These are phyloP conservation scores for Eupithecia exiguata DNA, from an alignment of 2,888 invertebrate genomes.

Conservation along the genomic window DNA sequence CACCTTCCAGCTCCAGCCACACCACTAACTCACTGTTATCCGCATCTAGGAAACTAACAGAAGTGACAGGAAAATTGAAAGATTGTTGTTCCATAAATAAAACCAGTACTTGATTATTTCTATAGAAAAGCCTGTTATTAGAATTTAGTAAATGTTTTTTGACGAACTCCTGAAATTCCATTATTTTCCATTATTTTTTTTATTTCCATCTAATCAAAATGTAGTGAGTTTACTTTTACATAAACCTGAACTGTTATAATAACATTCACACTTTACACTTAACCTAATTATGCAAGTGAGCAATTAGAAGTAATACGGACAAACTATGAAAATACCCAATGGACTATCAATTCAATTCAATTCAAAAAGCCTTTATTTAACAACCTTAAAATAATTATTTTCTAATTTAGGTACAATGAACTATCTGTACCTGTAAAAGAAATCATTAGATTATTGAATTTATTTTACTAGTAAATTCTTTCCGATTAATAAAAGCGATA, in stretches of 20 bases:
- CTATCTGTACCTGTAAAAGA: not conserved
- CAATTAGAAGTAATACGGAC: not conserved
- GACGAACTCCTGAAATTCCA: not conserved
- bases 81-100: not conserved
- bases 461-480: not conserved
- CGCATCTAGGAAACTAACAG: conserved; percentile 10
- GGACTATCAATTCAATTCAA: not conserved
- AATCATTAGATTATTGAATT: not conserved
- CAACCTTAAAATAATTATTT: too few relatives aligned
- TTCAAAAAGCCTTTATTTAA: too few relatives aligned
- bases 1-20: conserved; percentile 43
- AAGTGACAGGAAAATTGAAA: conserved; percentile 10
- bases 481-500: not conserved
- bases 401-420: too few relatives aligned
- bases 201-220: not conserved
- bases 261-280: not conserved
- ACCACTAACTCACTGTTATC: conserved; percentile 29
- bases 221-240: not conserved
- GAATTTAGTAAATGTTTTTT: not conserved
- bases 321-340: not conserved
- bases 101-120: not conserved
- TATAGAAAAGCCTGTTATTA: not conserved
- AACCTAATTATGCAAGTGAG: not conserved
- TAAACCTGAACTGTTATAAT: not conserved
- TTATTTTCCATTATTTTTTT: not conserved